These are phyloP conservation scores for Mallotus villosus DNA, from an alignment of 2,797 vertebrate species.

Conservation along the genomic window DNA sequence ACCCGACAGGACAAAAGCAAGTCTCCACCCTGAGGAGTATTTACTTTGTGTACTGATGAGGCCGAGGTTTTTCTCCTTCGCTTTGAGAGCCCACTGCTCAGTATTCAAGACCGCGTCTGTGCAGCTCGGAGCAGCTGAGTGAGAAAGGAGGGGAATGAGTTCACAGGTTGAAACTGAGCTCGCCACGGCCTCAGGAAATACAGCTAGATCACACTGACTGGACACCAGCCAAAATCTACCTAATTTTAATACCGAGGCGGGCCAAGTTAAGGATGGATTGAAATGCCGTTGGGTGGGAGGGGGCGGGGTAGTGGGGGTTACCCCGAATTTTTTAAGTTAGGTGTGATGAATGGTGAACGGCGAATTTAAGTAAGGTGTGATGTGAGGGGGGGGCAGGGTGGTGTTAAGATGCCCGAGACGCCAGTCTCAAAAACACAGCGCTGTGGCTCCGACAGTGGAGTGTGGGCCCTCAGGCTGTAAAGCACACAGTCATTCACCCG, in stretches of 20 bases:
- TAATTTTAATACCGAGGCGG: neutral
- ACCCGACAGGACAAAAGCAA: too few relatives aligned
- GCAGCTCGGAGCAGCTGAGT: neutral
- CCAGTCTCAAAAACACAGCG: slow-evolving; percentile 42
- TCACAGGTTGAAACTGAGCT: slow-evolving; percentile 9
- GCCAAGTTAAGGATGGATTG: neutral
- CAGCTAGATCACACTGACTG: slow-evolving; percentile 12
- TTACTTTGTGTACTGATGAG: slow-evolving; percentile 15
- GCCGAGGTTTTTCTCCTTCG: slow-evolving; percentile 3
- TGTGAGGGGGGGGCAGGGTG: neutral
- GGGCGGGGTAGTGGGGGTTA: slow-evolving; percentile 7
- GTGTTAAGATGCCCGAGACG: too few relatives aligned
- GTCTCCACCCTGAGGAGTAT: neutral
- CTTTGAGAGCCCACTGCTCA: slow-evolving; percentile 17
- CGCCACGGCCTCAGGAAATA: neutral
- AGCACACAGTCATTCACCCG: slow-evolving; percentile 12
- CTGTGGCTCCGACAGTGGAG: slow-evolving; percentile 1
- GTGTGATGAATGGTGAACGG: neutral
- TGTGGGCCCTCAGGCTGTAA: slow-evolving; percentile 18
- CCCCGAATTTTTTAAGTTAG: neutral
- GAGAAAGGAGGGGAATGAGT: slow-evolving; percentile 8
- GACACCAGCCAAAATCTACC: slow-evolving; percentile 13
- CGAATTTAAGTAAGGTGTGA: slow-evolving; percentile 13
- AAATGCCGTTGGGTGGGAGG: slow-evolving; percentile 8
- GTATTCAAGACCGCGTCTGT: slow-evolving; percentile 4